Percentiles rank a stretch among this genome's conserved stretches.
phyloP scores from a whole-genome alignment of 2,888 invertebrate genomes.

The Amblyjoppa fuscipennis region DNA sequence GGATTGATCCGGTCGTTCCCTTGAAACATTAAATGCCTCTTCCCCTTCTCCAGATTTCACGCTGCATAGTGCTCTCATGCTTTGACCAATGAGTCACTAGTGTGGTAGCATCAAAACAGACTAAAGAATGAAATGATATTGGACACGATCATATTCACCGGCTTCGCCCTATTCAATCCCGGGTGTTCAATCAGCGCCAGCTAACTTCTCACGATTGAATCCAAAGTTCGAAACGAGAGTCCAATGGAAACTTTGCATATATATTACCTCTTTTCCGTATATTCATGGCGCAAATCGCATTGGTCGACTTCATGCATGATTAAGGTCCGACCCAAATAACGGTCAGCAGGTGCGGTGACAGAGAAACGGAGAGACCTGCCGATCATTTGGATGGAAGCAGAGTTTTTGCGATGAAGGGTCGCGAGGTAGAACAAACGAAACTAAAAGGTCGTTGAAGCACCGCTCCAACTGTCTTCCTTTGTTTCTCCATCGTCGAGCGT shows the following conservation, averaged over 20 bases:
- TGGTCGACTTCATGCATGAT: slow-evolving; percentile 20
- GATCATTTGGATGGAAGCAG: slow-evolving; percentile 4
- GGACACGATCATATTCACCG: neutral
- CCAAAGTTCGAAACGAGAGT: neutral
- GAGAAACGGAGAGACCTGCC: slow-evolving; percentile 11
- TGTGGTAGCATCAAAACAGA: neutral
- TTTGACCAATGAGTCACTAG: slow-evolving; percentile 8
- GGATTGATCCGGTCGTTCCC: slow-evolving; percentile 2
- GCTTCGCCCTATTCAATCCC: neutral
- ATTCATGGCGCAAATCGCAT: slow-evolving; percentile 19
- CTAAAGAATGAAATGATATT: neutral
- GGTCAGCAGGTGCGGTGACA: slow-evolving; percentile 11
- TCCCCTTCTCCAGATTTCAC: slow-evolving; percentile 13
- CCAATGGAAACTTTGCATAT: neutral
- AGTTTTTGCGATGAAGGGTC: slow-evolving; percentile 40
- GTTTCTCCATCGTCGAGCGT: slow-evolving; percentile 65
- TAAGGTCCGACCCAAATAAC: slow-evolving; percentile 28
- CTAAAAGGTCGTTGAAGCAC: slow-evolving; percentile 54
- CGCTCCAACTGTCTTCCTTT: slow-evolving; percentile 54
- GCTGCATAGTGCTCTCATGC: slow-evolving; percentile 15
- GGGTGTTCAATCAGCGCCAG: slow-evolving; percentile 23
- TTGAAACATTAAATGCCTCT: slow-evolving; percentile 48
- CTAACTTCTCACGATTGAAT: slow-evolving; percentile 20
- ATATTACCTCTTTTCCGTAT: slow-evolving; percentile 19
- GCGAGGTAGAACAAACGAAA: neutral